These are phyloP conservation scores for Melipona beecheii DNA, from an alignment of 2,888 invertebrate species.

Conservation along the genomic window DNA sequence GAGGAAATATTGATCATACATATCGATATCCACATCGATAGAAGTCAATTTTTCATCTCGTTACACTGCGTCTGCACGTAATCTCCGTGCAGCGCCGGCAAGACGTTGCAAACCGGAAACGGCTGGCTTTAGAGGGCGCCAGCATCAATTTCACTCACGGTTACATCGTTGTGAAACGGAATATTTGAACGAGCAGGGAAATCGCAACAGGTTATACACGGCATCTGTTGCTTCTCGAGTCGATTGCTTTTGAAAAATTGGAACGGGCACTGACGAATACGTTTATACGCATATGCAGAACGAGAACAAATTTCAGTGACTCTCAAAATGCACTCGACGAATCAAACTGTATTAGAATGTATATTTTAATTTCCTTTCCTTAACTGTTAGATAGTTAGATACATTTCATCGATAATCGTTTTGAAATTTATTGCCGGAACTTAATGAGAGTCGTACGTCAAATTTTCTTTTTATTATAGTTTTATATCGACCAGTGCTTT, in stretches of 20 bases:
- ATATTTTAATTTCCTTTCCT: not conserved
- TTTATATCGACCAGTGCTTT: too few relatives aligned
- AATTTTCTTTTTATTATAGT: not conserved
- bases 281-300: not conserved
- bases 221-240: conserved; percentile 49
- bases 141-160: not conserved
- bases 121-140: not conserved
- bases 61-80: not conserved
- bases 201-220: conserved; percentile 57
- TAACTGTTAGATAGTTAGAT: too few relatives aligned
- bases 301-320: not conserved
- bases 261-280: not conserved
- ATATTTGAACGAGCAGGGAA: conserved; percentile 16
- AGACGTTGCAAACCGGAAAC: not conserved
- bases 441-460: not conserved
- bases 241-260: conserved; percentile 24
- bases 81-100: not conserved
- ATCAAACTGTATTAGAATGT: not conserved
- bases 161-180: not conserved
- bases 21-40: not conserved
- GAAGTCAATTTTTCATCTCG: not conserved
- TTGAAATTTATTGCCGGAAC: not conserved
- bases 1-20: not conserved
- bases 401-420: not conserved
- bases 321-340: not conserved